These are phyloP conservation scores for Lichenostomus cassidix DNA, from an alignment of 2,113 vertebrate genomes.

Conservation along the genomic window DNA sequence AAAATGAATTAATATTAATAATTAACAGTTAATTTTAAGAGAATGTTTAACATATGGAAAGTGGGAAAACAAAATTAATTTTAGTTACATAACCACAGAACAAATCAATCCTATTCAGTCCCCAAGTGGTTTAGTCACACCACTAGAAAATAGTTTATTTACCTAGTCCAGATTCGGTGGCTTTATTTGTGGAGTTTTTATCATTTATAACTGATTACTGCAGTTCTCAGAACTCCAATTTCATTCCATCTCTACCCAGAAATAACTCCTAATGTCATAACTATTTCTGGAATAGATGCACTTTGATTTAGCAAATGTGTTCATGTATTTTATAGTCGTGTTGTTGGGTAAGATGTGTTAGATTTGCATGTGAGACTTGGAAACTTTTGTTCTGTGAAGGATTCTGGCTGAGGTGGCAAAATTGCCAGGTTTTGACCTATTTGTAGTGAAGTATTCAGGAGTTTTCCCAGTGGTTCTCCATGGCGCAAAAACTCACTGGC, in stretches of 20 bases:
- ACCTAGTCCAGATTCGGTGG: neutral
- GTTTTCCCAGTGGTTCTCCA: neutral
- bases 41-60: neutral
- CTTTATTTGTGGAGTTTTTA: neutral
- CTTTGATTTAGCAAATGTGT: neutral
- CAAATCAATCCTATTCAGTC: neutral
- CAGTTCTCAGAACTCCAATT: neutral
- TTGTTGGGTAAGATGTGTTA: neutral
- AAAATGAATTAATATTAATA: neutral
- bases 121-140: neutral
- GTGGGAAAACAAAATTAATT: neutral
- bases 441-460: neutral
- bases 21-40: neutral
- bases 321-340: neutral
- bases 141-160: neutral
- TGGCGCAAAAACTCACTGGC: fast-evolving
- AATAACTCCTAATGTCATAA: neutral
- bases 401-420: neutral
- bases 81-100: neutral
- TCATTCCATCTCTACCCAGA: neutral
- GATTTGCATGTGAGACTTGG: neutral
- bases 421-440: neutral
- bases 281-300: neutral
- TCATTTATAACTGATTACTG: neutral
- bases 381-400: neutral